These are phyloP conservation scores for Steinernema feltiae DNA, from an alignment of 1,140 invertebrate genomes.

Conservation along the genomic window DNA sequence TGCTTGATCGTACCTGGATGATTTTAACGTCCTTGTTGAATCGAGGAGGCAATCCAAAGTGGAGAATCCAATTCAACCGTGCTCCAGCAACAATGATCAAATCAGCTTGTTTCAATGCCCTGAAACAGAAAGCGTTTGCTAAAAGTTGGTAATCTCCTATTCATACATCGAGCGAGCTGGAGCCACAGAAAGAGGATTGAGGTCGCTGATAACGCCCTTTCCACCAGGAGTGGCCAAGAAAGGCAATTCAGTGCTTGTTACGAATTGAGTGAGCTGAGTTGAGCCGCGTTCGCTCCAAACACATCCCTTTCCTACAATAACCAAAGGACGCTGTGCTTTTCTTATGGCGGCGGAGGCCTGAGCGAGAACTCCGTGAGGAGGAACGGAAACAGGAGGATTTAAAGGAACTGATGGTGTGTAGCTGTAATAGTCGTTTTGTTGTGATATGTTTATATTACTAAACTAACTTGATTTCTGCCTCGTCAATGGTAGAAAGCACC, in stretches of 20 bases:
- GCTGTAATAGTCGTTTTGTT: slow-evolving; percentile 20
- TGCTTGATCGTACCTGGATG: slow-evolving; percentile 69
- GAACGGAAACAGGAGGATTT: slow-evolving; percentile 67
- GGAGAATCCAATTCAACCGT: slow-evolving; percentile 90
- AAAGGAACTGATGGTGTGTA: slow-evolving; percentile 53
- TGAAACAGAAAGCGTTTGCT: slow-evolving; percentile 37
- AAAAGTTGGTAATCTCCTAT: background rate
- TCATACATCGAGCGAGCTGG: slow-evolving; percentile 71
- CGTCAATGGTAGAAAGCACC: slow-evolving; percentile 62
- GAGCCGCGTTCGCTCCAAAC: slow-evolving; percentile 47
- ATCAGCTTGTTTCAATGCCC: slow-evolving; percentile 77
- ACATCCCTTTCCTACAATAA: slow-evolving; percentile 83
- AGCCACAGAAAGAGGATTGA: slow-evolving; percentile 70
- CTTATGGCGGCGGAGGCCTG: slow-evolving; percentile 68
- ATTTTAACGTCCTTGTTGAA: slow-evolving; percentile 76
- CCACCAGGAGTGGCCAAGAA: slow-evolving; percentile 92
- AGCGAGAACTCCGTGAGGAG: slow-evolving; percentile 67
- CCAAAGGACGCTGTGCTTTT: slow-evolving; percentile 71
- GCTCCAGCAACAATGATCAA: slow-evolving; percentile 81
- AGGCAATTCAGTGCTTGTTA: slow-evolving; percentile 71
- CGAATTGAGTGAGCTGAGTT: slow-evolving; percentile 60
- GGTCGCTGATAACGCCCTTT: slow-evolving; percentile 83
- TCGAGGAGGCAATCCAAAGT: slow-evolving; percentile 83
- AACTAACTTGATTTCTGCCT: slow-evolving; percentile 59
- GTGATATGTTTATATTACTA: background rate